These are phyloP conservation scores for Megalopta genalis DNA, from an alignment of 1,140 invertebrate genomes.

Conservation along the genomic window DNA sequence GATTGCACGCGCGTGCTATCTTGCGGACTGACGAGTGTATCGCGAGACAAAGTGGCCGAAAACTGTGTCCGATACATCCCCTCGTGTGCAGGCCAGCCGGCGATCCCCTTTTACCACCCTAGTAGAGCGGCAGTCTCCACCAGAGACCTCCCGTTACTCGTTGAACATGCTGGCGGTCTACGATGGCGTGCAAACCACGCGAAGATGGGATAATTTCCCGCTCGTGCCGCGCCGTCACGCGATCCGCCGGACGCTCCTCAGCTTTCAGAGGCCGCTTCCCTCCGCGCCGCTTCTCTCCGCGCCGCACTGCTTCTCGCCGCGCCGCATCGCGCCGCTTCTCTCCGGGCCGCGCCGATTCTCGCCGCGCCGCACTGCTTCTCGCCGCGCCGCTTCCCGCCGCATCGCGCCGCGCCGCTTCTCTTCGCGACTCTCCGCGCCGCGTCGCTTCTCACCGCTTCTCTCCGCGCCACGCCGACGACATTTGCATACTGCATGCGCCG, in stretches of 20 bases:
- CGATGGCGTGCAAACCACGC: conserved; percentile 49
- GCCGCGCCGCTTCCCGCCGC: background rate
- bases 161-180: conserved; percentile 14
- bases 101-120: conserved; percentile 9
- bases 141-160: conserved; percentile 33
- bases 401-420: too few species aligned
- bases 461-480: conserved; percentile 10
- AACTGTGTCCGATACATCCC: background rate
- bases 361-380: too few species aligned
- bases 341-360: too few species aligned
- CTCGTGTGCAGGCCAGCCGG: background rate
- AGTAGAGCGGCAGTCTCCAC: background rate
- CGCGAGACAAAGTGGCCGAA: background rate
- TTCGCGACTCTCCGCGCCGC: background rate
- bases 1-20: too few species aligned
- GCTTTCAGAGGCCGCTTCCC: background rate
- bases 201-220: conserved; percentile 66
- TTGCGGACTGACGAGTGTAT: too few species aligned
- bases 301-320: too few species aligned
- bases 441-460: too few species aligned
- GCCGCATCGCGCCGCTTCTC: conserved; percentile 14
- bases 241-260: conserved; percentile 49
- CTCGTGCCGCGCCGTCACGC: conserved; percentile 64
- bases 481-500: conserved; percentile 58
- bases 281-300: too few species aligned